phyloP scores from a whole-genome alignment of 2,113 vertebrate genomes.

The Hassar affinis region DNA sequence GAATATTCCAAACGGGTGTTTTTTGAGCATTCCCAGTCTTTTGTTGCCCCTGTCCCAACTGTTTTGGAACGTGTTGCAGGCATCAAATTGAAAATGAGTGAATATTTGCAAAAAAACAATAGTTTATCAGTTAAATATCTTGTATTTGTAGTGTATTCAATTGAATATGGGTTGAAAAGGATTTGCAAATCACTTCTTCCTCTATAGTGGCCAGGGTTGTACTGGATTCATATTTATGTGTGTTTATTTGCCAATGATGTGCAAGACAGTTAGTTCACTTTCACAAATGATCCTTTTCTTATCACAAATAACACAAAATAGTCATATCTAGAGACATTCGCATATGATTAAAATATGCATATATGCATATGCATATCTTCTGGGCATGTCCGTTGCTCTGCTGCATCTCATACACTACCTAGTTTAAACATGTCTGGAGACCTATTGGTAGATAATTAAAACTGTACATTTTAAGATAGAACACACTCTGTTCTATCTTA shows the following conservation, averaged over 20 bases:
- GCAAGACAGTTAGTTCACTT: neutral
- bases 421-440: neutral
- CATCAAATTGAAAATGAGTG: no score
- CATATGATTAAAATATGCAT: neutral
- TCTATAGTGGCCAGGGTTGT: neutral
- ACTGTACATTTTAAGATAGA: no score
- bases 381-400: neutral
- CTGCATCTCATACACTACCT: neutral
- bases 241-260: neutral
- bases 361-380: no score
- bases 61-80: no score
- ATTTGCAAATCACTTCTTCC: no score
- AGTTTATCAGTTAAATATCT: no score
- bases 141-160: no score
- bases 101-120: no score
- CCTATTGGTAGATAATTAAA: neutral
- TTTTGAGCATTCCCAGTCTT: no score
- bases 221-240: neutral
- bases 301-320: neutral
- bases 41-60: no score
- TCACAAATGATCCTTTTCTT: neutral
- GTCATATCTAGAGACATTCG: neutral
- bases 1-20: no score
- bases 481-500: conserved; percentile 68
- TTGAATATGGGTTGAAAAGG: no score